Percentiles rank a stretch among this genome's conserved stretches.
Evolutionary conservation across 1,140 invertebrate species (phyloP).

Genomic region (Trichonephila clavipes): DNA sequence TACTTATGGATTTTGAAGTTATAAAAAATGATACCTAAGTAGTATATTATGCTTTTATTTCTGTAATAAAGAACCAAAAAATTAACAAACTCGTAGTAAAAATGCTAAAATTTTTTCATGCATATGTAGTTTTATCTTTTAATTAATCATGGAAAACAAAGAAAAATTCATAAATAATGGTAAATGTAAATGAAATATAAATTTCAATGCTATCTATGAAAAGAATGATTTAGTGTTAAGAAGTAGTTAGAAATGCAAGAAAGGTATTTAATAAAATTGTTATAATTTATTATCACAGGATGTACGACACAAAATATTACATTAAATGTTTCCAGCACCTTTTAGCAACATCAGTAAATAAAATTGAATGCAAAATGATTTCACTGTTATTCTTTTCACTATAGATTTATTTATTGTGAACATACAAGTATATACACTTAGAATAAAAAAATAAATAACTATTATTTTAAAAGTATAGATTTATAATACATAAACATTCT

Average conservation of each 20-base stretch:
- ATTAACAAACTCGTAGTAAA: too few species aligned
- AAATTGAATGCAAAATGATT: neutral
- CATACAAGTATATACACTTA: constrained; percentile 19
- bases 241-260: neutral
- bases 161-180: neutral
- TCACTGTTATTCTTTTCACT: neutral
- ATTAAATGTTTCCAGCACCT: constrained; percentile 47
- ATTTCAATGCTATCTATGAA: too few species aligned
- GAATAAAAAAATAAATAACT: constrained; percentile 45
- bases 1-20: too few species aligned
- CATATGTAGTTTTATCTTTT: too few species aligned
- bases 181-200: neutral
- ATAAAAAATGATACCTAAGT: too few species aligned
- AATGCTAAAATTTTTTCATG: too few species aligned
- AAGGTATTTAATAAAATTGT: neutral
- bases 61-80: too few species aligned
- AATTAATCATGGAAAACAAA: too few species aligned
- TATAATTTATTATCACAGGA: constrained; percentile 55
- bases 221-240: neutral
- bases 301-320: constrained; percentile 44
- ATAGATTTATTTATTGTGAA: constrained; percentile 35
- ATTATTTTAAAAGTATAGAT: constrained; percentile 41
- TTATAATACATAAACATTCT: constrained; percentile 17
- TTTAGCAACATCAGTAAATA: neutral
- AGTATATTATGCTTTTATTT: too few species aligned